Evolutionary conservation across 2,797 vertebrate genomes (phyloP).

Genomic region (Amphiprion clarkii): DNA sequence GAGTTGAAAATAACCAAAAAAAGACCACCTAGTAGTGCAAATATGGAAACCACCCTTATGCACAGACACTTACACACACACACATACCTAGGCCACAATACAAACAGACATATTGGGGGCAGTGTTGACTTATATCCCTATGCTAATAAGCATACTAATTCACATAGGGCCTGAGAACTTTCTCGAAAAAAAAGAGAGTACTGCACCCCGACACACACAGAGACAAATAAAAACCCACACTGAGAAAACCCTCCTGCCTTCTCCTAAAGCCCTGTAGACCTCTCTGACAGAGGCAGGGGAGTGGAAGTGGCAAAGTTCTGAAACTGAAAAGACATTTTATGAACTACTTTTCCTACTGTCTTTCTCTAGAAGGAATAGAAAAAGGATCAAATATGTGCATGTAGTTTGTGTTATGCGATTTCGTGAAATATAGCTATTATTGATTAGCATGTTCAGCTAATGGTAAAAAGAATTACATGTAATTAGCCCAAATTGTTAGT

Average conservation of each 20-base stretch:
- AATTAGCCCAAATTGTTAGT: not conserved
- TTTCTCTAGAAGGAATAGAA: constrained; percentile 5
- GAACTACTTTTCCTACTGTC: constrained; percentile 42
- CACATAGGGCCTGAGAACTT: constrained; percentile 56
- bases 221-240: constrained; percentile 35
- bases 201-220: constrained; percentile 2
- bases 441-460: not conserved
- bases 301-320: constrained; percentile 49
- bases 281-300: constrained; percentile 44
- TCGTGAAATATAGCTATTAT: not conserved
- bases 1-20: constrained; percentile 12
- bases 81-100: constrained; percentile 60
- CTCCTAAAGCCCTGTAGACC: constrained; percentile 66
- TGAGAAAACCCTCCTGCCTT: constrained; percentile 32
- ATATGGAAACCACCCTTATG: not conserved
- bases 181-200: constrained; percentile 32
- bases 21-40: constrained; percentile 18
- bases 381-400: not conserved
- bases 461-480: not conserved
- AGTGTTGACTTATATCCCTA: constrained; percentile 88
- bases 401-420: not conserved
- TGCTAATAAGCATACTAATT: constrained; percentile 87
- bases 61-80: too few species aligned
- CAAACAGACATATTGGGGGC: constrained; percentile 85
- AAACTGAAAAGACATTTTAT: constrained; percentile 33